Evolutionary conservation across 2,113 vertebrate species (phyloP).

Genomic region (Progne subis): DNA sequence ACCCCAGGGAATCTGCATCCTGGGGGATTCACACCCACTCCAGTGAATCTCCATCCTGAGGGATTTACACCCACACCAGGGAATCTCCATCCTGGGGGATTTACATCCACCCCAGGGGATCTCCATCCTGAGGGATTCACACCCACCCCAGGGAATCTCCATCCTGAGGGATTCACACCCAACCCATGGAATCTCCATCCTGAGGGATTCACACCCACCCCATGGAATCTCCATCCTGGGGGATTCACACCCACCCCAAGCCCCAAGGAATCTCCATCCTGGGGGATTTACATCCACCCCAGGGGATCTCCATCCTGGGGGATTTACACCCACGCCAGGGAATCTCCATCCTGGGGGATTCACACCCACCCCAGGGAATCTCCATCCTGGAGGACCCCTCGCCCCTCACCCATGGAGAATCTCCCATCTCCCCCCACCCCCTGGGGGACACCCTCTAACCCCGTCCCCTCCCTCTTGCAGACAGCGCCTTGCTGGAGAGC

Average conservation of each 20-base stretch:
- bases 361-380: too few species aligned
- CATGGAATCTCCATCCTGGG: rapidly evolving
- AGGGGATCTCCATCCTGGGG: background rate
- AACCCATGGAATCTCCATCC: background rate
- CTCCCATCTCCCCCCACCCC: rapidly evolving
- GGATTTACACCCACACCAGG: background rate
- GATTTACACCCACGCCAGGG: rapidly evolving
- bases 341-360: too few species aligned
- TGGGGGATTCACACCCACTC: rapidly evolving
- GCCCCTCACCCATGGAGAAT: rapidly evolving
- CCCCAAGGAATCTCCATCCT: background rate
- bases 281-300: rapidly evolving
- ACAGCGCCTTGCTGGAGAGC: conserved; percentile 89
- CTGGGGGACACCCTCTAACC: rapidly evolving
- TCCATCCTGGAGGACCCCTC: rapidly evolving
- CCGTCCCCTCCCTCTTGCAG: conserved; percentile 59
- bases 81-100: background rate
- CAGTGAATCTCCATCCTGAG: background rate
- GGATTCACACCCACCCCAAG: too few species aligned
- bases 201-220: background rate
- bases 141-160: rapidly evolving
- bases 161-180: too few species aligned
- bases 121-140: rapidly evolving
- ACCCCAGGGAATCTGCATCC: too few species aligned
- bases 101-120: background rate